Conservation (phyloP, 2,797 vertebrate genomes). For the Gymnothorax javanicus region DNA sequence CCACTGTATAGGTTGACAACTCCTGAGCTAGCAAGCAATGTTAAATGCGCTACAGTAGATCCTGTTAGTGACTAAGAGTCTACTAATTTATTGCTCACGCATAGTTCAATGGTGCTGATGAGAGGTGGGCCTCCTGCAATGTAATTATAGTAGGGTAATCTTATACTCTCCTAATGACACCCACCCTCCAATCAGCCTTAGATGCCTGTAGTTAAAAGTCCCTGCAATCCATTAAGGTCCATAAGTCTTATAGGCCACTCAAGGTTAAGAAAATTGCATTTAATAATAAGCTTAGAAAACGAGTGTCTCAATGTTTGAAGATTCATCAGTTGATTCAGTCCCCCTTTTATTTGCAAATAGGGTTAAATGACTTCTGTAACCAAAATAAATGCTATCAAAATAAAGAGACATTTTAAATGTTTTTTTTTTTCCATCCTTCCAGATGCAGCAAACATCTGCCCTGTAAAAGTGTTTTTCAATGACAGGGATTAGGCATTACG, state of each 20-base stretch:
- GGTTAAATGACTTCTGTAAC: neutral
- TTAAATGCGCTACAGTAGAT: neutral
- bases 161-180: neutral
- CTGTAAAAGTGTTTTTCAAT: constrained; percentile 55
- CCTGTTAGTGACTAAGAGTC: neutral
- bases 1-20: neutral
- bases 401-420: neutral
- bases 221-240: neutral
- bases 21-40: neutral
- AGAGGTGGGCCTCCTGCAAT: neutral
- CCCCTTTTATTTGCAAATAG: neutral
- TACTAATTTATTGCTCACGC: neutral
- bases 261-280: neutral
- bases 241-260: no score
- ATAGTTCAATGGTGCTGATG: neutral
- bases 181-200: neutral
- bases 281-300: neutral
- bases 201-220: neutral
- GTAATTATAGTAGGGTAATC: neutral
- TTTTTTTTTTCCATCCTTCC: constrained; percentile 11
- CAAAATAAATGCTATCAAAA: neutral
- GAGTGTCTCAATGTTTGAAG: neutral
- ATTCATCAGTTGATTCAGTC: neutral
- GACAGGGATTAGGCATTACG: constrained; percentile 59
- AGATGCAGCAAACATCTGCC: constrained; percentile 60